Base-by-base conservation (phyloP, 2,113 vertebrate genomes). In the Alces alces region DNA sequence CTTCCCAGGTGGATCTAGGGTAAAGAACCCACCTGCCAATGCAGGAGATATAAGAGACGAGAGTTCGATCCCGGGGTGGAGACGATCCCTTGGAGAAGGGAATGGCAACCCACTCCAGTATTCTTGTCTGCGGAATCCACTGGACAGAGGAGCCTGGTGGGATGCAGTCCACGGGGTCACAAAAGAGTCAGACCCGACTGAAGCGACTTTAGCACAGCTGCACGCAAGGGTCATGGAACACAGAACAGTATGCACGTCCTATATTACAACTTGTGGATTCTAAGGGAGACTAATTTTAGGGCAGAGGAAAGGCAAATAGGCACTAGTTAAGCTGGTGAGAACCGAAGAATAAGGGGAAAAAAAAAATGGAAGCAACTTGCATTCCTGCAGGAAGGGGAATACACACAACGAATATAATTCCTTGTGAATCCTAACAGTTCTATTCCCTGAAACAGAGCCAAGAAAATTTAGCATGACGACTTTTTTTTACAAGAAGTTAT, bases 241-340 rank as follows among this genome's bases (percentile, higher is more conserved):
- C 7, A 47, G 45, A n/a, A 30, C 25, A 1, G 25, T 30, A 25
- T 8, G 17, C 5, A n/a, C 10, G 39, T 6, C 4, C 14, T 7
- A 0, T 10, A 3, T 5, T 33, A n/a, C 10, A 9, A 66, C 28
- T 21, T 36, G 10, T 1, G 12, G 27, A 73, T 25, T 52, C 33
- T 10, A 54, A 45, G 16, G 15, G 21, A 78, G 23, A 39, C 0
- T n/a, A 6, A 17, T 61, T 61, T 84, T 1, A 19, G 28, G 12
- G 15, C 0, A 1, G 5, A 8, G 3, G 16, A 3, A 36, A 1
- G 16, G 9, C 12, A 3, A 28, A 30, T 1, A 8, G 28, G 45
- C 6, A 21, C 23, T 30, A 21, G 16, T 33, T 11, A 23, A 6
- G 17, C 14, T 16, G 19, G 3, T 21, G 25, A 47, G 36, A 54